Percentiles rank a stretch among this genome's conserved stretches.
Evolutionary conservation across 2,888 invertebrate species (phyloP).

Genomic region (Micropterix aruncella): DNA sequence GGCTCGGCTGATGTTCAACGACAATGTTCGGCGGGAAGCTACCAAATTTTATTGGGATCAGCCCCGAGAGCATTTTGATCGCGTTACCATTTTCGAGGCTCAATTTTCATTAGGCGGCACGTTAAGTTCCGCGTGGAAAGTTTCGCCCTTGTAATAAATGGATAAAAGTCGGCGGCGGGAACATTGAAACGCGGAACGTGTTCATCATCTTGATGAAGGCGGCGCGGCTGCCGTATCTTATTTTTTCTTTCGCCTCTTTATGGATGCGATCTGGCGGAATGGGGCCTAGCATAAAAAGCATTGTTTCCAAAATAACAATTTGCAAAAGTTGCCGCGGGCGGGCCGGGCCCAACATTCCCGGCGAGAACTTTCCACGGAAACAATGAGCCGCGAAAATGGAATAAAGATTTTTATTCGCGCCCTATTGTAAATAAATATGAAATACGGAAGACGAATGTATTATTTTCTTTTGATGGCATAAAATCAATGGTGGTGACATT

Average conservation of each 20-base stretch:
- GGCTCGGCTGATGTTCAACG: too few relatives aligned
- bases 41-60: too few relatives aligned
- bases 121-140: background rate
- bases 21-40: too few relatives aligned
- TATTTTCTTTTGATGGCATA: too few relatives aligned
- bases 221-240: background rate
- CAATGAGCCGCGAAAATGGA: background rate
- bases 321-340: background rate
- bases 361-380: background rate
- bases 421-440: too few relatives aligned
- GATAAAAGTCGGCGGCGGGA: background rate
- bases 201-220: background rate
- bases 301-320: background rate
- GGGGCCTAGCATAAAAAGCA: background rate
- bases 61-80: too few relatives aligned
- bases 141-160: background rate
- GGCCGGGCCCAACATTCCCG: background rate
- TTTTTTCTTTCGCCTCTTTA: background rate
- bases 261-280: background rate
- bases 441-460: too few relatives aligned
- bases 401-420: background rate
- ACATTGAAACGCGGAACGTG: background rate
- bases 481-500: too few relatives aligned
- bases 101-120: background rate
- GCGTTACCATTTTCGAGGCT: background rate